These are phyloP conservation scores for Chelon auratus DNA, from an alignment of 2,797 vertebrate genomes.

Conservation along the genomic window DNA sequence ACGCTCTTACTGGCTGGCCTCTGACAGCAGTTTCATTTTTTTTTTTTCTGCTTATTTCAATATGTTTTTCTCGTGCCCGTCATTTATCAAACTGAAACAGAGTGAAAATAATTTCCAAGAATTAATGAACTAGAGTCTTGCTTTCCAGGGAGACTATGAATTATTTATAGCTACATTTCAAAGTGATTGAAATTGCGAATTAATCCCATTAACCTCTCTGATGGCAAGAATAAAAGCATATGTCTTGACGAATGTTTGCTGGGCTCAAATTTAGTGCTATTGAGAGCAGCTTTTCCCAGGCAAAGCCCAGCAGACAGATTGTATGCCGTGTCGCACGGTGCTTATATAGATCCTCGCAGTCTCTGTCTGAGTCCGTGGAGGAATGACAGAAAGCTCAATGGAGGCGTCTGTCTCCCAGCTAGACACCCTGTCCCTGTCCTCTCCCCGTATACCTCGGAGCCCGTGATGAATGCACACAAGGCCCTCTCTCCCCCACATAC, in stretches of 20 bases:
- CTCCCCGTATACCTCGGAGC: conserved; percentile 60
- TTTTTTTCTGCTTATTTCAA: conserved; percentile 42
- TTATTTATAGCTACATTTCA: conserved; percentile 78
- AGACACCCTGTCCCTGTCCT: conserved; percentile 67
- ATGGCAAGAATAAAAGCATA: conserved; percentile 79
- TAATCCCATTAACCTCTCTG: conserved; percentile 80
- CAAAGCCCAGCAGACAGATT: conserved; percentile 75
- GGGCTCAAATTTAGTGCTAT: conserved; percentile 76
- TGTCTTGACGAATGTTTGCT: conserved; percentile 79
- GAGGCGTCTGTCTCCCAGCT: conserved; percentile 78
- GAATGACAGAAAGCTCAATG: conserved; percentile 84
- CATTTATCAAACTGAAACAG: conserved; percentile 54
- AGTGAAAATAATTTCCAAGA: conserved; percentile 66
- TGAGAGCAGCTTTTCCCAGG: conserved; percentile 73
- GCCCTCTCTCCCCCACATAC: conserved; percentile 65
- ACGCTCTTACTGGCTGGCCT: conserved; percentile 29
- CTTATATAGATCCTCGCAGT: conserved; percentile 80
- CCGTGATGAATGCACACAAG: conserved; percentile 77
- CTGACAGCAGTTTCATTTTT: conserved; percentile 28
- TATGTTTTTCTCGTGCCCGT: conserved; percentile 38
- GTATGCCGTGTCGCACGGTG: conserved; percentile 75
- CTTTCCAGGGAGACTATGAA: conserved; percentile 66
- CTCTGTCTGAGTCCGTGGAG: conserved; percentile 73
- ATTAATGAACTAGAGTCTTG: conserved; percentile 66
- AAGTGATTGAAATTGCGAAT: conserved; percentile 77